Percentiles rank a stretch among this genome's conserved stretches.
phyloP scores from a whole-genome alignment of 2,113 vertebrate genomes.

The Gallinago paraguaiae region DNA sequence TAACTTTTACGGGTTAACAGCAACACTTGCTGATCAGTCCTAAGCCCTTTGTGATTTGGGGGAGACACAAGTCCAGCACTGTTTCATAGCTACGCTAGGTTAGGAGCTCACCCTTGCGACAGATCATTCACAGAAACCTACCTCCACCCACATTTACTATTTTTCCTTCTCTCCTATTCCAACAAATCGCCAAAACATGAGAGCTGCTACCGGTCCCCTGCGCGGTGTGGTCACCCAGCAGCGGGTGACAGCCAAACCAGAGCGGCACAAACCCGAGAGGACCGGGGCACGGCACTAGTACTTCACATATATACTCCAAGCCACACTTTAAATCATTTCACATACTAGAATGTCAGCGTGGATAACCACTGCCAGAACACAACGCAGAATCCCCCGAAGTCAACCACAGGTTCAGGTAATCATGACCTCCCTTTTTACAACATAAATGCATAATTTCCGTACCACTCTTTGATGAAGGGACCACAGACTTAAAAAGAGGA shows the following conservation, averaged over 20 bases:
- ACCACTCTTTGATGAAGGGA: slow-evolving; percentile 63
- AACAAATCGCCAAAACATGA: not conserved
- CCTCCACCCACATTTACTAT: not conserved
- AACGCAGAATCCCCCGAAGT: slow-evolving; percentile 43
- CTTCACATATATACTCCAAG: not conserved
- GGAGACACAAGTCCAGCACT: not conserved
- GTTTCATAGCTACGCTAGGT: too few species aligned
- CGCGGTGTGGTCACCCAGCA: fast-evolving
- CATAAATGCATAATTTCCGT: slow-evolving; percentile 68
- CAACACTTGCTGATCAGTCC: fast-evolving
- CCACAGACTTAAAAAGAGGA: slow-evolving; percentile 68
- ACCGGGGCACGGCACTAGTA: fast-evolving
- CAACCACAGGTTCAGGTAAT: slow-evolving; percentile 65
- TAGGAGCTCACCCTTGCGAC: not conserved
- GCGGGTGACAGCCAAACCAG: fast-evolving
- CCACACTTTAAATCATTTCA: slow-evolving; percentile 4
- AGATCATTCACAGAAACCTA: not conserved
- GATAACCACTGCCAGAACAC: slow-evolving; percentile 56
- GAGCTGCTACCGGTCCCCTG: not conserved
- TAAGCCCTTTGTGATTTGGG: not conserved
- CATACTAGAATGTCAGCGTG: slow-evolving; percentile 1
- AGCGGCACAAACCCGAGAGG: not conserved
- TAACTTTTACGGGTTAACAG: not conserved
- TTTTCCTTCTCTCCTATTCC: not conserved
- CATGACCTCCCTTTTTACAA: slow-evolving; percentile 44